Base-by-base conservation (phyloP, 2,113 vertebrate genomes). In the Eudyptes chrysolophus region DNA sequence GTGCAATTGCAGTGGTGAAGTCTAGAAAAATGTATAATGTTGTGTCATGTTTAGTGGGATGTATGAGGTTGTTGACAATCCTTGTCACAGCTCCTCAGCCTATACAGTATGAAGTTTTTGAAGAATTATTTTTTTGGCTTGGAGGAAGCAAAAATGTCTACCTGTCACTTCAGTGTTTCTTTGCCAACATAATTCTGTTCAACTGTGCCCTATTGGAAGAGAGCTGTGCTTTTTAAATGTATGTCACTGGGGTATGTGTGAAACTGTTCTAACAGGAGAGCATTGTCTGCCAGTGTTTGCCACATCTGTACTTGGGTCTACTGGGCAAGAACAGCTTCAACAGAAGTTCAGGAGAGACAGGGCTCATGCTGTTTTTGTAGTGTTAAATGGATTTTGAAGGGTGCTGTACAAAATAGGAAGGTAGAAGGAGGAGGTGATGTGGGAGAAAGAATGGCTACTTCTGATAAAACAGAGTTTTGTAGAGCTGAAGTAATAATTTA, bases 341-440 rank as follows among this genome's bases (percentile, higher is more conserved):
- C 7, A 32, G 16, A 80, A 51, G 7, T 30, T 69, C 58, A 65
- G 38, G 15, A 79, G 9, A 68, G 32, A n/a, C 3, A 64, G 10
- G 7, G 27, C 11, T 34, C 1, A 0, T 40, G 13, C 2, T 34
- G 14, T 1, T 69, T 58, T 48, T 42, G 7, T 29, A 29, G 18
- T 5, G 2, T 64, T 36, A 51, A 49, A 58, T 64, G 11, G 30
- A 48, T 55, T 83, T 71, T 75, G 24, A 87, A 76, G 16, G 19
- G 7, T 51, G 13, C 10, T 61, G 9, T 42, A 48, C 16, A 70
- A 82, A 69, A 32, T 2, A 60, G 6, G 10, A 71, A 71, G 4
- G 11, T 64, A 30, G 16, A 54, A 66, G 15, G 8, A 62, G 10
- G 5, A 80, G 6, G 3, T 49, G 4, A 29, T 55, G 6, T 24